Evolutionary conservation across 2,888 invertebrate species (phyloP).

Genomic region (Drosophila meridiana): DNA sequence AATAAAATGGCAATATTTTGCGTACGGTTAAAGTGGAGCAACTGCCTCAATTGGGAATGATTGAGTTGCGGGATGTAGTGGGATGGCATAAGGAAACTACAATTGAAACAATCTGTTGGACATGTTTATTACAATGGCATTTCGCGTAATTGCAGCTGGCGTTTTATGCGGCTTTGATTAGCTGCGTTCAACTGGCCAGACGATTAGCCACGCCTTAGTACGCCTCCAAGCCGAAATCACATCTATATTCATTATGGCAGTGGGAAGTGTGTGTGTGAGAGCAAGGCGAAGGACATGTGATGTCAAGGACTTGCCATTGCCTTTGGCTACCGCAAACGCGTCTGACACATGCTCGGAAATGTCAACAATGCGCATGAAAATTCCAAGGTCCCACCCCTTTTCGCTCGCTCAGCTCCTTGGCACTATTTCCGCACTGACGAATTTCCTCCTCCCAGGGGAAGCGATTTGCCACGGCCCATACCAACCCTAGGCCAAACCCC

Average conservation of each 20-base stretch:
- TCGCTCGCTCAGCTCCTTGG: slow-evolving; percentile 46
- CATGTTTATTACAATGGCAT: slow-evolving; percentile 76
- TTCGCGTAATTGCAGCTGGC: slow-evolving; percentile 65
- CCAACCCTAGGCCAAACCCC: slow-evolving; percentile 46
- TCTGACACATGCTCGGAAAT: slow-evolving; percentile 81
- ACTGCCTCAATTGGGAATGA: slow-evolving; percentile 42
- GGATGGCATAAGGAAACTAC: slow-evolving; percentile 34
- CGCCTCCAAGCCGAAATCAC: slow-evolving; percentile 76
- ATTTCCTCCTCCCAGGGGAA: slow-evolving; percentile 82
- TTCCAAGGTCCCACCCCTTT: slow-evolving; percentile 70
- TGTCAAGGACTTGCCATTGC: slow-evolving; percentile 52
- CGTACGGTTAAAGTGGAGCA: slow-evolving; percentile 25
- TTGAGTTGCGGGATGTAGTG: slow-evolving; percentile 45
- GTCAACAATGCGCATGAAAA: slow-evolving; percentile 83
- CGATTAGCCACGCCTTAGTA: slow-evolving; percentile 78
- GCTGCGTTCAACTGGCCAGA: slow-evolving; percentile 63
- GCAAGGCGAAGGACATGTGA: slow-evolving; percentile 56
- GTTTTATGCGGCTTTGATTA: slow-evolving; percentile 69
- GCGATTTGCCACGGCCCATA: slow-evolving; percentile 73
- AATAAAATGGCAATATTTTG: slow-evolving; percentile 57
- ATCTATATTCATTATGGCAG: slow-evolving; percentile 83
- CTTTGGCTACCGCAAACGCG: slow-evolving; percentile 28
- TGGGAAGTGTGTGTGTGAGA: slow-evolving; percentile 8
- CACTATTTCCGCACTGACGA: slow-evolving; percentile 68
- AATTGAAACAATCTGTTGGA: slow-evolving; percentile 77